Evolutionary conservation across 2,797 vertebrate genomes (phyloP).

Genomic region (Cynodonichthys magdalenae): DNA sequence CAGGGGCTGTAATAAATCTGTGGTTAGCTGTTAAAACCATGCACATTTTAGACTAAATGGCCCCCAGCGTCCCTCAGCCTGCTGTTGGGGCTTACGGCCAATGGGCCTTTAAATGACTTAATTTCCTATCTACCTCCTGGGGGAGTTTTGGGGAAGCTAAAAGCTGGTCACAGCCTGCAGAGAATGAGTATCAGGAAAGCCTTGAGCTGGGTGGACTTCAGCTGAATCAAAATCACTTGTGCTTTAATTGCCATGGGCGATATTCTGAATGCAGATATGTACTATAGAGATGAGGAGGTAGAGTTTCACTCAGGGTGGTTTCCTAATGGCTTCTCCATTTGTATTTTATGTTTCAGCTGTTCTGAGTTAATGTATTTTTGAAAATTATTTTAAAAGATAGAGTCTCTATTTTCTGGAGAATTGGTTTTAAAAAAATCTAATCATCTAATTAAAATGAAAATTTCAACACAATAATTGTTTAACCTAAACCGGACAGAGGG

Average conservation of each 20-base stretch:
- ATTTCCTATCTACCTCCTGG: conserved; percentile 68
- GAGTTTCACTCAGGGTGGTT: conserved; percentile 5
- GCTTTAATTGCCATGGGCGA: conserved; percentile 28
- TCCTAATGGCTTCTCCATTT: conserved; percentile 1
- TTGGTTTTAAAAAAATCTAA: no score
- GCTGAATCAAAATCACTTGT: conserved; percentile 40
- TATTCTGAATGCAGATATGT: conserved; percentile 24
- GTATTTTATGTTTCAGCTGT: not conserved
- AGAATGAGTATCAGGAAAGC: conserved; percentile 52
- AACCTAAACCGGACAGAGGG: no score
- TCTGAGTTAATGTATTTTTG: not conserved
- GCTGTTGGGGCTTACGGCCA: conserved; percentile 67
- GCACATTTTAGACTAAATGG: conserved; percentile 74
- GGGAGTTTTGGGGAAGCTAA: conserved; percentile 65
- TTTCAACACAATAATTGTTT: no score
- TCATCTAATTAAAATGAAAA: not conserved
- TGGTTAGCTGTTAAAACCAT: conserved; percentile 74
- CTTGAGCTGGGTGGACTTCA: conserved; percentile 30
- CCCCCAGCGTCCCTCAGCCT: conserved; percentile 60
- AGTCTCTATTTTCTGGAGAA: no score
- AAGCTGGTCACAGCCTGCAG: conserved; percentile 51
- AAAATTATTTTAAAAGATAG: no score
- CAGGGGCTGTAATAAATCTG: conserved; percentile 63
- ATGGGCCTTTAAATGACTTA: conserved; percentile 75
- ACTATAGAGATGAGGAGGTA: conserved; percentile 8